These are phyloP conservation scores for Troides oblongomaculatus DNA, from an alignment of 2,888 invertebrate species.

Conservation along the genomic window DNA sequence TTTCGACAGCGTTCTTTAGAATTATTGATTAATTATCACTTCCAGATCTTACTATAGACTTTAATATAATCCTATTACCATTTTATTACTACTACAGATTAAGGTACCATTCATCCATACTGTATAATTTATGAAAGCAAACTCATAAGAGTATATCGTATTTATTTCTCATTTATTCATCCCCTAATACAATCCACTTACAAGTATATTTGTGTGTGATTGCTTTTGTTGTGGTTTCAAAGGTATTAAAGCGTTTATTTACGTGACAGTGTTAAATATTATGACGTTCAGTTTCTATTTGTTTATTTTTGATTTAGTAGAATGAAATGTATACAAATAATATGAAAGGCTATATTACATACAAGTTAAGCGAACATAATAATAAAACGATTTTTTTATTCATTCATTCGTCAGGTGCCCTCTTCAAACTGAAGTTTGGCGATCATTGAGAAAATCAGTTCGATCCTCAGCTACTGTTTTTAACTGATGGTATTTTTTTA, in stretches of 20 bases:
- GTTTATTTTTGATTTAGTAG: not conserved
- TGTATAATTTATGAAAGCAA: no score
- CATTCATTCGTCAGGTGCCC: no score
- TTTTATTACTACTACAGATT: no score
- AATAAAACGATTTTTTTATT: not conserved
- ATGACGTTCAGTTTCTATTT: not conserved
- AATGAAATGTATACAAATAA: not conserved
- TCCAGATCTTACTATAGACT: not conserved
- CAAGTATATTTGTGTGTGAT: conserved; percentile 1
- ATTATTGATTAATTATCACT: not conserved
- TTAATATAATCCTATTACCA: not conserved
- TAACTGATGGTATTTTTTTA: not conserved
- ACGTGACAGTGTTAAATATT: conserved; percentile 3
- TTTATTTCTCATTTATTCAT: not conserved
- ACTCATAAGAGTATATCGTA: no score
- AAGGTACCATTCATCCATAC: no score
- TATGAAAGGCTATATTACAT: not conserved
- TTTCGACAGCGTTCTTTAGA: not conserved
- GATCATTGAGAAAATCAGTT: no score
- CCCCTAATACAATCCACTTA: not conserved
- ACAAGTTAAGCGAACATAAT: not conserved
- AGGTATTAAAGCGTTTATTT: conserved; percentile 11
- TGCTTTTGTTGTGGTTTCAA: conserved; percentile 6
- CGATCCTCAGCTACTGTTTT: no score
- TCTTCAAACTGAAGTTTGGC: no score